Evolutionary conservation across 2,113 vertebrate genomes (phyloP).

Genomic region (Sporophila hypoxantha): DNA sequence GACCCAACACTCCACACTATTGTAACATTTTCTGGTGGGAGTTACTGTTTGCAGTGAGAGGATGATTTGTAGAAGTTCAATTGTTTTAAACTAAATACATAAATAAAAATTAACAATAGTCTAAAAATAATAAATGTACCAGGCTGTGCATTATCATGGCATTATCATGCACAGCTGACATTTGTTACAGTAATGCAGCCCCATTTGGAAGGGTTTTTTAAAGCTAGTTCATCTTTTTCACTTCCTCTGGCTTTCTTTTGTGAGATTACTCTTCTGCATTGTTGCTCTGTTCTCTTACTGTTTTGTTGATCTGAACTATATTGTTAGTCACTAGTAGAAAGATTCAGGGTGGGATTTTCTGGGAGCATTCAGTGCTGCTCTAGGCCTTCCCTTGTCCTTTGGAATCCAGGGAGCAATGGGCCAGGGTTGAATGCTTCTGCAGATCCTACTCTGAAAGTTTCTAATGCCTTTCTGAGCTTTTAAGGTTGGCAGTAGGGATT

Average conservation of each 20-base stretch:
- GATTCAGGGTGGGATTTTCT: background rate
- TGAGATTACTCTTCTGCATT: constrained; percentile 35
- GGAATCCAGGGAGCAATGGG: background rate
- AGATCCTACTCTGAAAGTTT: constrained; percentile 19
- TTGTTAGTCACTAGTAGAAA: background rate
- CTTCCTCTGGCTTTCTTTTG: constrained; percentile 16
- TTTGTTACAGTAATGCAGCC: background rate
- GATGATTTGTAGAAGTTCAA: background rate
- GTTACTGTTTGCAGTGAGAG: background rate
- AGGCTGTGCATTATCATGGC: background rate
- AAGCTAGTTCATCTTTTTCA: constrained; percentile 18
- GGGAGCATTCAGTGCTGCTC: background rate
- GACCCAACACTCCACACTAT: background rate
- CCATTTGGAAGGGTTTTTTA: background rate
- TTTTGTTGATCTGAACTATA: constrained; percentile 1
- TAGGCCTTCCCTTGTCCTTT: background rate
- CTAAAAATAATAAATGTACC: constrained; percentile 17
- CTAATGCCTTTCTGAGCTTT: constrained; percentile 19
- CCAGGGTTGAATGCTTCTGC: background rate
- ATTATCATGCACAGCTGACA: background rate
- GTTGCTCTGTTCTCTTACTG: constrained; percentile 13
- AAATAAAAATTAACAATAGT: constrained; percentile 45
- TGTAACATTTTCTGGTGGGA: background rate
- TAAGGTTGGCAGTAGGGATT: background rate
- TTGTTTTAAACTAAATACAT: constrained; percentile 35